A percentile compares a stretch with the other conserved stretches of the same genome.
Conservation (phyloP, 2,113 vertebrate species). For the Corythornis vintsioides region DNA sequence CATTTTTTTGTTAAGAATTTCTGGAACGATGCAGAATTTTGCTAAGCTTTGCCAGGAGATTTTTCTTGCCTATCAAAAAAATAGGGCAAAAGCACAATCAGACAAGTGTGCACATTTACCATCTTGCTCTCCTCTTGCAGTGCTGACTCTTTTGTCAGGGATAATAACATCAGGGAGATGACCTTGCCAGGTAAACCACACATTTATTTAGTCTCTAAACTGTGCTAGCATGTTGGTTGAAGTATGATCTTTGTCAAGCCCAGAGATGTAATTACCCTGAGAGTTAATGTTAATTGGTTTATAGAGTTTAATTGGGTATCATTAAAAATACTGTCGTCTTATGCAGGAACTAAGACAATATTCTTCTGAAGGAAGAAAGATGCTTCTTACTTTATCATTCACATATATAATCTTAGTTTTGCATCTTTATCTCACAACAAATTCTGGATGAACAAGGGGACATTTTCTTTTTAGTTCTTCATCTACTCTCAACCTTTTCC, state of each 20-base stretch:
- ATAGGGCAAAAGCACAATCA: neutral
- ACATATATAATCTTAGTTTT: neutral
- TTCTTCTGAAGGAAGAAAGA: neutral
- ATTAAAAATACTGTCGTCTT: constrained; percentile 19
- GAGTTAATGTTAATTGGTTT: constrained; percentile 64
- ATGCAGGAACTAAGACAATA: neutral
- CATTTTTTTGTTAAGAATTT: constrained; percentile 24
- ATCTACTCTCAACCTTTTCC: neutral
- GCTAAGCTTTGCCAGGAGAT: constrained; percentile 1
- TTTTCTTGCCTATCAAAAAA: constrained; percentile 6
- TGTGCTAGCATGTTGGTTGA: constrained; percentile 20
- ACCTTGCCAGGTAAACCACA: constrained; percentile 39
- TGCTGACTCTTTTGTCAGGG: neutral
- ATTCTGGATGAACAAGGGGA: neutral
- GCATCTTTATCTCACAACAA: neutral
- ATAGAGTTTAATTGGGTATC: constrained; percentile 53
- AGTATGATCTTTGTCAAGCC: constrained; percentile 51
- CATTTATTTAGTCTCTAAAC: constrained; percentile 34
- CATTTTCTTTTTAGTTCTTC: constrained; percentile 7
- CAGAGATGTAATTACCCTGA: constrained; percentile 42
- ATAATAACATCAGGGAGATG: constrained; percentile 32
- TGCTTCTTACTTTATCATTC: neutral
- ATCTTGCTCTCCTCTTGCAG: constrained; percentile 20
- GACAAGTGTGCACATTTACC: constrained; percentile 21
- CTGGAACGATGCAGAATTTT: neutral